Evolutionary conservation across 2,113 vertebrate species (phyloP), one percentile per base, ranked within the genome.

Genomic region (Pelodiscus sinensis): DNA sequence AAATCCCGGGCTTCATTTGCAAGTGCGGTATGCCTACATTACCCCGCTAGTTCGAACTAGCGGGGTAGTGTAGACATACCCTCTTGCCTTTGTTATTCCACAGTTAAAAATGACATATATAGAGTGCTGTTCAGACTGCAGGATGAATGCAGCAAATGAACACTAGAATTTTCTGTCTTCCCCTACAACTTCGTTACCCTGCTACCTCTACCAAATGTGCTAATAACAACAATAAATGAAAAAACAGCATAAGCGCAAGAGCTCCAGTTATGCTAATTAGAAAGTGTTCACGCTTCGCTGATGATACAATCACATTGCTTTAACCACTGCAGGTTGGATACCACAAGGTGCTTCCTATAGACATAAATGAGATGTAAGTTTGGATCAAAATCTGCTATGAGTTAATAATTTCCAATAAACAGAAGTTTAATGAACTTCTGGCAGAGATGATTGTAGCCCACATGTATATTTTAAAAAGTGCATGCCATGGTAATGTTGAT

Each of bases 251-350:
- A 94, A 96, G 56, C 94, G 35, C 77, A 91, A 79, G 79, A 91
- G 8, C 19, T 90, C 93, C 78, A 89, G 68, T 94, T 94, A 93
- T 84, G 57, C 75, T 94, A 94, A 94, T 95, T 88, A 96, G 88
- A 65, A 15, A 77, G 18, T 31, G 92, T 91, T 94, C 81, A 44
- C 80, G 77, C 62, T 92, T 93, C 84, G 78, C 27, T 83, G 25
- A 60, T 93, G 92, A 35, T 80, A 80, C 22, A 62, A n/a, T 89
- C 87, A n/a, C 0, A 0, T 14, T 90, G 12, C 16, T 86, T 22
- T 79, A 94, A 80, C 60, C 86, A 73, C 22, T 91, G 24, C 78
- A 68, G 6, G 16, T 81, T 81, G 38, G 82, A 75, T 89, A 78
- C 3, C 35, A 14, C 22, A 86, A 75, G 25, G 29, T 60, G 87